phyloP scores from a whole-genome alignment of 1,140 invertebrate genomes.

The Eupristina koningsbergeri region DNA sequence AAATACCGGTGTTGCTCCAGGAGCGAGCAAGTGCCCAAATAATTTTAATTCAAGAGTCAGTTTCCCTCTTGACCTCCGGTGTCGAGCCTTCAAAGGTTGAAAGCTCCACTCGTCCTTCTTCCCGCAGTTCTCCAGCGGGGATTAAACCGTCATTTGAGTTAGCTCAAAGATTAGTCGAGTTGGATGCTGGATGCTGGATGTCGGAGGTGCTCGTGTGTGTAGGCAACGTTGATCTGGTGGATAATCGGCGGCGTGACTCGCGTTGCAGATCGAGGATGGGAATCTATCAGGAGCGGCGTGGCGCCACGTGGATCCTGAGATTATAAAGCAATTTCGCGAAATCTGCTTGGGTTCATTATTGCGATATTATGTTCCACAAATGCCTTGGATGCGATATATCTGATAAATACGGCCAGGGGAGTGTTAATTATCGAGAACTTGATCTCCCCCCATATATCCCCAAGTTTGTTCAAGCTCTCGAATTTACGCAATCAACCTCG shows the following conservation, averaged over 20 bases:
- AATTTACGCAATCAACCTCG: not conserved
- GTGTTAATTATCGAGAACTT: slow-evolving; percentile 46
- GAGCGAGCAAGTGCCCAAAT: not conserved
- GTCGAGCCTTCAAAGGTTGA: slow-evolving; percentile 11
- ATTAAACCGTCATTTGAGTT: slow-evolving; percentile 43
- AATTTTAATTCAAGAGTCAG: slow-evolving; percentile 41
- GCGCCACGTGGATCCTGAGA: slow-evolving; percentile 27
- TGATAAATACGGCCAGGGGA: slow-evolving; percentile 37
- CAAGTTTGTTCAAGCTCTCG: not conserved
- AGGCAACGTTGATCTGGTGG: not conserved
- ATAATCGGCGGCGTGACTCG: slow-evolving; percentile 23
- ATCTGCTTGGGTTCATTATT: slow-evolving; percentile 44
- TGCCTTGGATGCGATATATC: slow-evolving; percentile 15
- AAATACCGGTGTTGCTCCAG: not conserved
- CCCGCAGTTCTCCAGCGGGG: not conserved
- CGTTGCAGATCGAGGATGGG: not conserved
- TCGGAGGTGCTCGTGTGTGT: not conserved
- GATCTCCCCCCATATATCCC: not conserved
- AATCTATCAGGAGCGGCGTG: slow-evolving; percentile 15
- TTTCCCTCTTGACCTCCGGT: too few species aligned
- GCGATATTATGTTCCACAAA: slow-evolving; percentile 44
- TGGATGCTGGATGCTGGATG: slow-evolving; percentile 9
- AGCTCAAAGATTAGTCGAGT: slow-evolving; percentile 51
- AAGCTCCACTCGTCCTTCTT: not conserved
- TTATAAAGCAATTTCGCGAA: slow-evolving; percentile 49